Evolutionary conservation across 1,140 invertebrate genomes (phyloP).

Genomic region (Zaprionus africanus): DNA sequence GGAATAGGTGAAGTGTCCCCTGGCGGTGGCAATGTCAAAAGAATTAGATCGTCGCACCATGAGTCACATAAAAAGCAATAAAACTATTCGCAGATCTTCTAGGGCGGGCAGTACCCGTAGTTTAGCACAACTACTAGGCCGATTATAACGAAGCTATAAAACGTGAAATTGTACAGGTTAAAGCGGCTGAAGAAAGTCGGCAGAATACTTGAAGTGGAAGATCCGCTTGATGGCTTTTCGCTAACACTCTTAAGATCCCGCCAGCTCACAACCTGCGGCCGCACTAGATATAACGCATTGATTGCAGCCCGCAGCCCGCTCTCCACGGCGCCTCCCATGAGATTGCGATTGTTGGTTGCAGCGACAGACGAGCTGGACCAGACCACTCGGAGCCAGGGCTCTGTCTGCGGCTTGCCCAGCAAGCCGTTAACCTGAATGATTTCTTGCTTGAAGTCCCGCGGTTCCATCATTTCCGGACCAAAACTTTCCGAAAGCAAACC

Average conservation of each 20-base stretch:
- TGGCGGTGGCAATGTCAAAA: slow-evolving; percentile 28
- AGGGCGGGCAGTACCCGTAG: slow-evolving; percentile 28
- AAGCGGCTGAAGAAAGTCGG: slow-evolving; percentile 53
- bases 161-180: slow-evolving; percentile 73
- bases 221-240: slow-evolving; percentile 15
- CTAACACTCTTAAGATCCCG: slow-evolving; percentile 60
- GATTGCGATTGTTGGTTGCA: slow-evolving; percentile 67
- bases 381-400: slow-evolving; percentile 70
- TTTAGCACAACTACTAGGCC: slow-evolving; percentile 61
- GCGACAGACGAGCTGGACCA: slow-evolving; percentile 74
- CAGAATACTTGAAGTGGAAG: neutral
- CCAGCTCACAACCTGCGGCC: slow-evolving; percentile 75
- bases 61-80: neutral
- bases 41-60: slow-evolving; percentile 22
- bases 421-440: slow-evolving; percentile 47
- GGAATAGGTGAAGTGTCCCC: slow-evolving; percentile 32
- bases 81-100: neutral
- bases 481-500: slow-evolving; percentile 49
- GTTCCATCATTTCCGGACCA: slow-evolving; percentile 63
- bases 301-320: slow-evolving; percentile 76
- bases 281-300: slow-evolving; percentile 64
- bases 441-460: slow-evolving; percentile 35
- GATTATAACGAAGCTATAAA: slow-evolving; percentile 58
- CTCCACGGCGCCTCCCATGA: slow-evolving; percentile 75
- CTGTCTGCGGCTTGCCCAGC: slow-evolving; percentile 43